phyloP scores from a whole-genome alignment of 2,888 invertebrate genomes.

The Cynaeus angustus region DNA sequence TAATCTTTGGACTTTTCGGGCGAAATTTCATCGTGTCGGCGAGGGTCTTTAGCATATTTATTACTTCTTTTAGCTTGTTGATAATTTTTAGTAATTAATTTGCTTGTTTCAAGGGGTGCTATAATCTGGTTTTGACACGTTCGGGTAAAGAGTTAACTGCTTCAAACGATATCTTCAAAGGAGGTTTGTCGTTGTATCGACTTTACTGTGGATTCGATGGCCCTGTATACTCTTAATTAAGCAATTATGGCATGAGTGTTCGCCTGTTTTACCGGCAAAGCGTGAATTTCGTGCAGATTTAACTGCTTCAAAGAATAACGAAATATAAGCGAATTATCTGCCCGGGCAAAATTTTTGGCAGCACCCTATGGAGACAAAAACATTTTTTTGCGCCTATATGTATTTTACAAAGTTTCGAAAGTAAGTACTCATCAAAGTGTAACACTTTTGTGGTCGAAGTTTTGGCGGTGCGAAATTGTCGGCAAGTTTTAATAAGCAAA shows the following conservation, averaged over 20 bases:
- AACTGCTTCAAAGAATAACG: conserved; percentile 38
- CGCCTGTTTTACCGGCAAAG: conserved; percentile 20
- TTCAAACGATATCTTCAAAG: conserved; percentile 58
- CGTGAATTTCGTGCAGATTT: conserved; percentile 35
- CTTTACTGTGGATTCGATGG: conserved; percentile 59
- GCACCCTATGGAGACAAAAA: neutral
- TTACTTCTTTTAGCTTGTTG: conserved; percentile 18
- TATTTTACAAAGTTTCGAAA: too few relatives aligned
- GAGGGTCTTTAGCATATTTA: conserved; percentile 36
- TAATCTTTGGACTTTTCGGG: conserved; percentile 41
- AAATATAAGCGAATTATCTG: conserved; percentile 5
- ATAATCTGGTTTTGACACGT: conserved; percentile 19
- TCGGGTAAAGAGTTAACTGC: conserved; percentile 14
- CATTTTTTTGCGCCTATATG: too few relatives aligned
- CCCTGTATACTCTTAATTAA: conserved; percentile 60
- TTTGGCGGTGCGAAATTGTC: neutral
- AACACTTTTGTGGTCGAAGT: too few relatives aligned
- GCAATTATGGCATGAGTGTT: conserved; percentile 60
- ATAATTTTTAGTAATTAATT: conserved; percentile 22
- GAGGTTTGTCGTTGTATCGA: conserved; percentile 55
- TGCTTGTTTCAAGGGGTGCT: neutral
- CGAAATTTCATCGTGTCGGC: neutral
- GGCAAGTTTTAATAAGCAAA: conserved; percentile 20
- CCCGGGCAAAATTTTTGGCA: neutral
- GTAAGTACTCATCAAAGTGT: too few relatives aligned